Conservation (phyloP, 2,888 invertebrate genomes). For the Pomacea canaliculata region DNA sequence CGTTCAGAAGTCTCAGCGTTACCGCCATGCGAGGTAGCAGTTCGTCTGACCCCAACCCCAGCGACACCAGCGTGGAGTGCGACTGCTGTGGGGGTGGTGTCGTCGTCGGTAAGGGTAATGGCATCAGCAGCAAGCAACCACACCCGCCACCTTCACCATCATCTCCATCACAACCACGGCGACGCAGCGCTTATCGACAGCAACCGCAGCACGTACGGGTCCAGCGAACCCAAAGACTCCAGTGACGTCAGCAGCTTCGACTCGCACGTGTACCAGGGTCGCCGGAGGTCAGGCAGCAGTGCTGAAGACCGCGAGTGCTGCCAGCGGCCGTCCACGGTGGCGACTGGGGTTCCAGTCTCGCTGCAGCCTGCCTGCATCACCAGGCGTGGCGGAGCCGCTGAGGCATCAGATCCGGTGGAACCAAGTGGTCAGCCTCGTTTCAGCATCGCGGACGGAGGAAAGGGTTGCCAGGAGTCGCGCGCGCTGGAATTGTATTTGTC, state of each 20-base stretch:
- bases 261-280: constrained; percentile 41
- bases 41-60: constrained; percentile 43
- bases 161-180: constrained; percentile 41
- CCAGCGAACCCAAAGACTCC: constrained; percentile 47
- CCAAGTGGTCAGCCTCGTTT: background rate
- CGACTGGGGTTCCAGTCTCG: background rate
- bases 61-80: constrained; percentile 40
- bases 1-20: constrained; percentile 32
- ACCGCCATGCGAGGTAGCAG: constrained; percentile 47
- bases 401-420: background rate
- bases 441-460: background rate
- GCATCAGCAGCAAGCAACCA: constrained; percentile 36
- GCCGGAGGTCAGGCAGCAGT: constrained; percentile 29
- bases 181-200: constrained; percentile 42
- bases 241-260: constrained; percentile 57
- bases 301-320: constrained; percentile 18
- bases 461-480: background rate
- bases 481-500: background rate
- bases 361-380: background rate
- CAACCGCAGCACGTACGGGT: constrained; percentile 55
- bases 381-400: background rate
- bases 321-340: background rate
- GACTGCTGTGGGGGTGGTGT: constrained; percentile 31
- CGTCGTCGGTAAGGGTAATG: constrained; percentile 9
- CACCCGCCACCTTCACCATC: constrained; percentile 50